Evolutionary conservation across 2,888 invertebrate genomes (phyloP).

Genomic region (Spisula solida): DNA sequence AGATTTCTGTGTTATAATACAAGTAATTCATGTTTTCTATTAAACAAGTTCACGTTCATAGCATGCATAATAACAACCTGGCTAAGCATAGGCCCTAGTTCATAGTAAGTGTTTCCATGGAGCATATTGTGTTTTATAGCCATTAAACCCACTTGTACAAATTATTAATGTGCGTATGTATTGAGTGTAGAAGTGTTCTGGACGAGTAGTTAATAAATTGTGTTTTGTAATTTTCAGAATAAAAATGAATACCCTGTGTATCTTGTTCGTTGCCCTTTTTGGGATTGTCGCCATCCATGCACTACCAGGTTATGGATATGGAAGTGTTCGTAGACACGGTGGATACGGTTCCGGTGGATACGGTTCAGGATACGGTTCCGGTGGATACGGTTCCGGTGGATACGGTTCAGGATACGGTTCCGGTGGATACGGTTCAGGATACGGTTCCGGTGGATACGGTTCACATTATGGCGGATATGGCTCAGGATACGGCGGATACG

Average conservation of each 20-base stretch:
- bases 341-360: not conserved
- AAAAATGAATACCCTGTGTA: not conserved
- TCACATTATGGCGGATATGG: not conserved
- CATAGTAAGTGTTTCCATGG: too few relatives aligned
- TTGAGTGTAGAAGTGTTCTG: too few relatives aligned
- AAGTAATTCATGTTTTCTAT: too few relatives aligned
- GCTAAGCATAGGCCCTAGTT: too few relatives aligned
- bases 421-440: not conserved
- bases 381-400: not conserved
- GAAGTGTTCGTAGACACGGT: not conserved
- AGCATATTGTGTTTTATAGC: too few relatives aligned
- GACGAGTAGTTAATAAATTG: too few relatives aligned
- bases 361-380: not conserved
- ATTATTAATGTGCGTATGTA: too few relatives aligned
- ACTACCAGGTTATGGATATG: not conserved
- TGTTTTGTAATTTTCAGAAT: not conserved
- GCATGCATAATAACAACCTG: too few relatives aligned
- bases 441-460: not conserved
- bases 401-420: not conserved
- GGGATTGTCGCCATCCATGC: not conserved
- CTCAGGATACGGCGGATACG: not conserved
- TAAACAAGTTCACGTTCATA: too few relatives aligned
- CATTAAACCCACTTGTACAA: too few relatives aligned
- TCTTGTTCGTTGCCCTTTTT: not conserved
- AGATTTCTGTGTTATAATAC: too few relatives aligned